Percentiles rank a stretch among this genome's conserved stretches.
phyloP scores from a whole-genome alignment of 1,140 invertebrate species.

The Polypedilum pembai region DNA sequence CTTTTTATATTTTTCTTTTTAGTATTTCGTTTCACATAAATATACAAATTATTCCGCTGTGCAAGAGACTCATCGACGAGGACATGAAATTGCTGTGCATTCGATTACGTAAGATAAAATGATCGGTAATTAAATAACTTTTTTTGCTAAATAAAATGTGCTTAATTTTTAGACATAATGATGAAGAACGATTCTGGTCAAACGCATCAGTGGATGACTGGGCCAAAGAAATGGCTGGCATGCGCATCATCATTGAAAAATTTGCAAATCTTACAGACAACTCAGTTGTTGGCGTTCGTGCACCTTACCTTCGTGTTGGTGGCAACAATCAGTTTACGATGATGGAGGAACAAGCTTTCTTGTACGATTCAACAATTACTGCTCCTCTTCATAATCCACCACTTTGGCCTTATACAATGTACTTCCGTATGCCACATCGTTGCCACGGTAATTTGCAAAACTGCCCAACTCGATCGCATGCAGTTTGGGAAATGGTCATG shows the following conservation, averaged over 20 bases:
- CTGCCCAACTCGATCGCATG: constrained; percentile 86
- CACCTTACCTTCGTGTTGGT: constrained; percentile 86
- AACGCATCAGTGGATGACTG: constrained; percentile 87
- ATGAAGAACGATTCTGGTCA: constrained; percentile 90
- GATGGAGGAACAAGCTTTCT: constrained; percentile 95
- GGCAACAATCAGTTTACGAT: constrained; percentile 96
- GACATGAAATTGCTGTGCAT: constrained; percentile 94
- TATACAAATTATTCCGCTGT: constrained; percentile 97
- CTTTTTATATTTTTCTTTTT: neutral
- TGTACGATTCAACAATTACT: constrained; percentile 95
- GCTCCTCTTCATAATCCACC: constrained; percentile 88
- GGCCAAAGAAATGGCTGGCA: constrained; percentile 97
- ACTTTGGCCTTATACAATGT: constrained; percentile 95
- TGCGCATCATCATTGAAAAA: constrained; percentile 86
- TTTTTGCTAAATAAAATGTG: constrained; percentile 33
- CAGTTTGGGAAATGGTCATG: constrained; percentile 98
- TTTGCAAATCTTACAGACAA: constrained; percentile 90
- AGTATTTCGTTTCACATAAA: constrained; percentile 95
- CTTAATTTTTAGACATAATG: constrained; percentile 66
- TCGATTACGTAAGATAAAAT: constrained; percentile 80
- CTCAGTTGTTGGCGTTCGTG: constrained; percentile 86
- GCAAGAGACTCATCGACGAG: constrained; percentile 87
- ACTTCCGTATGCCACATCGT: constrained; percentile 91
- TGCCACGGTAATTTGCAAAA: constrained; percentile 90
- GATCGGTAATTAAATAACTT: constrained; percentile 30